Percentiles rank a stretch among this genome's conserved stretches.
Conservation (phyloP, 1,140 invertebrate species). For the Scaptomyza hsui region DNA sequence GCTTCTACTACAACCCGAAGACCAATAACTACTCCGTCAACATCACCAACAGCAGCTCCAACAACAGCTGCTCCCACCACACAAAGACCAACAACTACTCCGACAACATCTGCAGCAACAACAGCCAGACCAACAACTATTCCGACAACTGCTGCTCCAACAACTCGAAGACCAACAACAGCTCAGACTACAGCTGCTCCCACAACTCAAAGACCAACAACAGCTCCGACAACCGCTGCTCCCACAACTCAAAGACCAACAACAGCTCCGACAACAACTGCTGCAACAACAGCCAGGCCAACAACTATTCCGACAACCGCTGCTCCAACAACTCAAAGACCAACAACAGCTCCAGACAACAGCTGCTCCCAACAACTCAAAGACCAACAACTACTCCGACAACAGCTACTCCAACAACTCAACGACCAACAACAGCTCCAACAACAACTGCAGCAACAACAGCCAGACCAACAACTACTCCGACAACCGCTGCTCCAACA, state of each 20-base stretch:
- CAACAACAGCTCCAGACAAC: not conserved
- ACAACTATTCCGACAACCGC: conserved; percentile 9
- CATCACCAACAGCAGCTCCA: not conserved
- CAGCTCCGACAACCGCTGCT: not conserved
- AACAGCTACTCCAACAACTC: not conserved
- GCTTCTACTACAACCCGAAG: not conserved
- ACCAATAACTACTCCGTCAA: not conserved
- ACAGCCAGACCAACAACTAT: conserved; percentile 1
- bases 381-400: not conserved
- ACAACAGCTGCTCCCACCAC: too few relatives aligned
- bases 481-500: not conserved
- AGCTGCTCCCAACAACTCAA: not conserved
- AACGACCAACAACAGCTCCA: not conserved
- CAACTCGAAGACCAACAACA: not conserved
- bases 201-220: not conserved
- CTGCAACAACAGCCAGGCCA: not conserved
- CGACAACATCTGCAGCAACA: conserved; percentile 1
- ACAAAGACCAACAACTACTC: conserved; percentile 6
- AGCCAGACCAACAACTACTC: not conserved
- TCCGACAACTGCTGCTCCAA: not conserved
- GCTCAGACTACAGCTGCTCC: not conserved
- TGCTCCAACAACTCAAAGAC: not conserved
- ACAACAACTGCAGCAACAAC: not conserved
- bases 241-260: not conserved
- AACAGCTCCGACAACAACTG: too few relatives aligned